Evolutionary conservation across 2,797 vertebrate genomes (phyloP).

Genomic region (Antennarius maculatus): DNA sequence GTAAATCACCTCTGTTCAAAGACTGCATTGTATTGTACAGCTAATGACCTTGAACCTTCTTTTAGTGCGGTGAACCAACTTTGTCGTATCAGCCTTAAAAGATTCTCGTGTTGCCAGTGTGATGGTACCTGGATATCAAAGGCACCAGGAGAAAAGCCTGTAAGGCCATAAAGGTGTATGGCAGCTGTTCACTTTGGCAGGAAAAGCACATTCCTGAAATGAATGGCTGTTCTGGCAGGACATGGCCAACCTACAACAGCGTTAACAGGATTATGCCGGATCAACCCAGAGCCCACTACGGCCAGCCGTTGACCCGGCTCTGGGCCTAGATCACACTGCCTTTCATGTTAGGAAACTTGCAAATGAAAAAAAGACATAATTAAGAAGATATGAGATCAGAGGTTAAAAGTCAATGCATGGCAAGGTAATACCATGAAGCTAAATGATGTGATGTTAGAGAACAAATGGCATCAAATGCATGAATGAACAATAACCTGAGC

Average conservation of each 20-base stretch:
- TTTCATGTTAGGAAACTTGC: slow-evolving; percentile 47
- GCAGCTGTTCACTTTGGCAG: slow-evolving; percentile 63
- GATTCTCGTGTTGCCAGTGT: slow-evolving; percentile 23
- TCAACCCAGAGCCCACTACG: slow-evolving; percentile 33
- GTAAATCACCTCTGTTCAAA: slow-evolving; percentile 9
- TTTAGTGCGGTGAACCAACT: slow-evolving; percentile 6
- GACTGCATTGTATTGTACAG: background rate
- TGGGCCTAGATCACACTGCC: slow-evolving; percentile 40
- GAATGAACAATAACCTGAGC: slow-evolving; percentile 8
- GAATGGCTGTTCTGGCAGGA: slow-evolving; percentile 53
- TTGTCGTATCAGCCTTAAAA: background rate
- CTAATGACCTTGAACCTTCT: slow-evolving; percentile 6
- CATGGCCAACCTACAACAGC: slow-evolving; percentile 52
- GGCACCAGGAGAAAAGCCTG: slow-evolving; percentile 36
- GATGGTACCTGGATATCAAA: slow-evolving; percentile 47
- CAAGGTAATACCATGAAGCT: slow-evolving; percentile 10
- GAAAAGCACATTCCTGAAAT: slow-evolving; percentile 55
- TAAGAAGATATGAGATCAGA: slow-evolving; percentile 20
- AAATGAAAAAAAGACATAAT: slow-evolving; percentile 26
- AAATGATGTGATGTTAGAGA: slow-evolving; percentile 4
- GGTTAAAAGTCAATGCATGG: slow-evolving; percentile 6
- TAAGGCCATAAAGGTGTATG: slow-evolving; percentile 62
- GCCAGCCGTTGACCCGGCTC: slow-evolving; percentile 20
- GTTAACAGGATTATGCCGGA: slow-evolving; percentile 60
- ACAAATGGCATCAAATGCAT: slow-evolving; percentile 11